A percentile compares a stretch with the other conserved stretches of the same genome.
Conservation (phyloP, 2,797 vertebrate genomes). For the Leucoraja ocellata region DNA sequence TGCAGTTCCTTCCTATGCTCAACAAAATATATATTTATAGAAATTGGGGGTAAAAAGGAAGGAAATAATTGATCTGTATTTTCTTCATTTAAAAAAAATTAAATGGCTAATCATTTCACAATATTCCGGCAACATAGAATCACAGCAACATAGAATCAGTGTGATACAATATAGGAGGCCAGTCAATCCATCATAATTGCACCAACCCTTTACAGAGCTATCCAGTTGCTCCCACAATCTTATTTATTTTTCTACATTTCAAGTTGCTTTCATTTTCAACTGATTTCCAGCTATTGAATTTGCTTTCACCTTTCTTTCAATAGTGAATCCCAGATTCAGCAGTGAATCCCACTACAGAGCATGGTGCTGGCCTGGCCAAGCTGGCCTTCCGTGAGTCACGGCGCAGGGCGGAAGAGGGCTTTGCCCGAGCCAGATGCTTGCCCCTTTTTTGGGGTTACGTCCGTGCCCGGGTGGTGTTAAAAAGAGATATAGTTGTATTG, state of each 20-base stretch:
- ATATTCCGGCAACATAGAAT: not conserved
- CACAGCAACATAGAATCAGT: not conserved
- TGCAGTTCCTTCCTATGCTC: not conserved
- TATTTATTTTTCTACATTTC: not conserved
- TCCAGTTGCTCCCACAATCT: not conserved
- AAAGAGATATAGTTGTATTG: no score
- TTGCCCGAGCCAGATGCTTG: no score
- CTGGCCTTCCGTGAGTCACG: no score
- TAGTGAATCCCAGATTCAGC: not conserved
- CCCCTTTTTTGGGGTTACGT: no score
- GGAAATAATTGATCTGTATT: not conserved
- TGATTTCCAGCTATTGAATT: not conserved
- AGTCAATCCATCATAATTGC: not conserved
- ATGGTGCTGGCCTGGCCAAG: no score
- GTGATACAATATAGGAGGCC: not conserved
- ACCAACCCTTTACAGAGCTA: not conserved
- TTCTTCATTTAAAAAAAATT: not conserved
- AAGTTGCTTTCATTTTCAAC: not conserved
- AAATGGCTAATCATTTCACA: not conserved
- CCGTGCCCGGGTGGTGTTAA: no score
- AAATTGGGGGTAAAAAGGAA: not conserved
- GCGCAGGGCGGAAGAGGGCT: no score
- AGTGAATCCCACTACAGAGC: no score
- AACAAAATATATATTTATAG: not conserved
- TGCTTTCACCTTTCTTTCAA: not conserved